Base-by-base conservation (phyloP, 1,140 invertebrate genomes). In the Eufriesea mexicana region DNA sequence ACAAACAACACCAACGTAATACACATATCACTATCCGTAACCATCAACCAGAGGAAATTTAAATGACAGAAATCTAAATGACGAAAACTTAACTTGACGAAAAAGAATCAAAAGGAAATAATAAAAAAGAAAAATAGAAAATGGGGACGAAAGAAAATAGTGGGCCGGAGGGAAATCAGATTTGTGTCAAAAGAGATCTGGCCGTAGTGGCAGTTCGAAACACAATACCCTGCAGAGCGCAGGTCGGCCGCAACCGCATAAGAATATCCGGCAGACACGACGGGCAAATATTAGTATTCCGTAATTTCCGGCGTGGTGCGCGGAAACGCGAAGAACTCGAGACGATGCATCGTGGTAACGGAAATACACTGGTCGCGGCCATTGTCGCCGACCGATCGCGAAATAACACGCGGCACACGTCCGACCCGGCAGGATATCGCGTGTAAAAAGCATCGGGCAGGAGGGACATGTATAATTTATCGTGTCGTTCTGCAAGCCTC, bases 211-310 rank as follows among this genome's bases (percentile, higher is more conserved):
- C 51, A 49, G 45, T 67, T 67, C 51, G 83, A 84, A 80, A 80
- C 83, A 84, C 77, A 84, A 80, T 80, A 80, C 35, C 25, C 4
- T 25, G 23, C 8, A 16, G 45, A 5, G 64, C 62, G 18, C 25
- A 47, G 55, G 42, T 28, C 23, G 49, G 73, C 57, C 64, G 74
- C 55, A 61, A 77, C 81, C 81, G 81, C 81, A 42, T 83, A 83
- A 78, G 75, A 83, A 83, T 83, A 83, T 83, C 81, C 81, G 66
- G 81, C 66, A 59, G 74, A 62, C 42, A 25, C 47, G 54, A 51
- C 74, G 35, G 18, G 66, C 81, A 83, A 83, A 83, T 83, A 83
- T 83, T 83, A 78, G 74, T 78, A 83, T 83, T 83, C 81, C 49
- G 75, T 70, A 83, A 83, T 77, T 83, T 83, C 81, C 81, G 81